Evolutionary conservation across 2,888 invertebrate genomes (phyloP), one percentile per base, ranked within the genome.

Genomic region (Caenorhabditis sp.): DNA sequence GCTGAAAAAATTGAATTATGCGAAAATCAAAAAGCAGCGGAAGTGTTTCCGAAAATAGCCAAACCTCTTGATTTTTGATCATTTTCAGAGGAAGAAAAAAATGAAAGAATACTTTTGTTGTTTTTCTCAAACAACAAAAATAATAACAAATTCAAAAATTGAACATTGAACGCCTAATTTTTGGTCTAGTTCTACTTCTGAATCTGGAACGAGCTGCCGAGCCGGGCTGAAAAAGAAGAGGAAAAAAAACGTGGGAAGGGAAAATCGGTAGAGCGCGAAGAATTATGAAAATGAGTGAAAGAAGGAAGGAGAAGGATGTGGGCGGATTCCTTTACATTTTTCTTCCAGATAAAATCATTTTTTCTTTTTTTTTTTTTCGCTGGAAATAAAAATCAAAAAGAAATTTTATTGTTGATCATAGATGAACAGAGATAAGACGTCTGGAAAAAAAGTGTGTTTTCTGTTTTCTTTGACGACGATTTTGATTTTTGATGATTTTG

Each of bases 231-330:
- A n/a, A n/a, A n/a, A n/a, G n/a, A n/a, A n/a, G n/a, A n/a, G n/a
- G n/a, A n/a, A n/a, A n/a, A 43, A 43, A 60, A 36, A 3, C 52
- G 31, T 56, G 38, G 31, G 54, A 27, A 31, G 38, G 36, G 36
- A 62, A 27, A 17, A 27, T 20, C 36, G 21, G 56, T 20, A 38
- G 31, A 27, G 31, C 38, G 26, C 38, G n/a, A 43, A 31, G 26
- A 56, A 50, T 57, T 43, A 64, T 57, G 20, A 43, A 52, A 63
- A 54, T 31, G 70, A 70, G 54, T 50, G 56, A 56, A 57, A 36
- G 50, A 27, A 54, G 27, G 58, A 66, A 58, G 17, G 59, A 49
- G 52, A 63, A 58, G 63, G 25, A 62, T 26, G 54, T 26, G 63
- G 43, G 43, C 50, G 59, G 60, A 58, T 67, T 27, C 17, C n/a